These are phyloP conservation scores for Peromyscus maniculatus DNA, from an alignment of 2,113 vertebrate species.

Conservation along the genomic window DNA sequence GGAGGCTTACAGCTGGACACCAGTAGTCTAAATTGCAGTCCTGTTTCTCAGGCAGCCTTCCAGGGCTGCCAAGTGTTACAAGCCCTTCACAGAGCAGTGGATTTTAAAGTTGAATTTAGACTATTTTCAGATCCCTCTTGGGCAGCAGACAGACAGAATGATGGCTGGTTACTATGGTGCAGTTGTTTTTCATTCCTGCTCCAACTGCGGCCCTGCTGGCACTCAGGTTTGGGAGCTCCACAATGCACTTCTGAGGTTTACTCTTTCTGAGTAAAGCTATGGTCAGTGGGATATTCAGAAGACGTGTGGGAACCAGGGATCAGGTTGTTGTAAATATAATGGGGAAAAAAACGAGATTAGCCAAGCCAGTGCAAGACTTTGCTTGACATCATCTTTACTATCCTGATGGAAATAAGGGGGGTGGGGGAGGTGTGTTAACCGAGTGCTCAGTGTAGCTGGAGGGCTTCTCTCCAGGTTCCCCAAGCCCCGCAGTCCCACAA, in stretches of 20 bases:
- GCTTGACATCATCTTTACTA: not conserved
- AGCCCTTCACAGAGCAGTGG: conserved; percentile 65
- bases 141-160: conserved; percentile 77
- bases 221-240: not conserved
- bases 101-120: conserved; percentile 80
- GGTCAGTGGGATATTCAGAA: not conserved
- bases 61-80: conserved; percentile 62
- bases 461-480: too few species aligned
- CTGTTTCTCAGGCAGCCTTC: conserved; percentile 65
- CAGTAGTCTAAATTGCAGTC: conserved; percentile 58
- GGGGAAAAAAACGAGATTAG: not conserved
- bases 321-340: conserved; percentile 38
- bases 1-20: conserved; percentile 71
- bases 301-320: not conserved
- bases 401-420: not conserved
- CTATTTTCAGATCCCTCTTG: conserved; percentile 77
- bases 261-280: not conserved
- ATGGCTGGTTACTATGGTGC: conserved; percentile 58
- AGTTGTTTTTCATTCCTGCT: conserved; percentile 69
- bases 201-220: not conserved
- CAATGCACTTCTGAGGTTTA: not conserved
- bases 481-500: too few species aligned
- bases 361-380: not conserved
- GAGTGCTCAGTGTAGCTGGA: not conserved
- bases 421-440: not conserved